phyloP scores from a whole-genome alignment of 2,888 invertebrate genomes.

The Aphidoletes aphidimyza region DNA sequence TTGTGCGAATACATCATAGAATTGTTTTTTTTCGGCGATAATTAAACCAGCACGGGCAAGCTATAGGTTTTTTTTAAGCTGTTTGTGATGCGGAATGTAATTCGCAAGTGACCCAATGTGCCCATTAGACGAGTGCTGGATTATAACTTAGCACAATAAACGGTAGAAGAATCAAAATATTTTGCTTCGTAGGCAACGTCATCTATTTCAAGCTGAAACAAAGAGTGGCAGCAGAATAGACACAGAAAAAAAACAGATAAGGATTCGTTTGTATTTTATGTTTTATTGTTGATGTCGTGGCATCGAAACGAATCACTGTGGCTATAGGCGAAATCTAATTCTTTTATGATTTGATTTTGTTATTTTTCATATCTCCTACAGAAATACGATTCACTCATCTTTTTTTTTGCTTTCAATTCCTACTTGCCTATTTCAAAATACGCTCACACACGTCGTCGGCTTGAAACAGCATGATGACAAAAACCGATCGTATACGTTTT shows the following conservation, averaged over 20 bases:
- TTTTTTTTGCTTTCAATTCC: neutral
- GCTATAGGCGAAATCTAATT: neutral
- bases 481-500: neutral
- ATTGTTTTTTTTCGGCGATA: neutral
- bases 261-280: neutral
- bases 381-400: neutral
- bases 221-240: too few relatives aligned
- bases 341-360: neutral
- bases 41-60: constrained; percentile 15
- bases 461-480: neutral
- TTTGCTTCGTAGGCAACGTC: neutral
- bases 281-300: neutral
- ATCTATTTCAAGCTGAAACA: neutral
- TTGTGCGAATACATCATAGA: too few relatives aligned
- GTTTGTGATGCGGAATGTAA: too few relatives aligned
- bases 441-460: neutral
- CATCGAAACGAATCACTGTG: neutral
- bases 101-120: constrained; percentile 12
- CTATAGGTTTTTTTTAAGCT: neutral
- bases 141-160: neutral
- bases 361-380: neutral
- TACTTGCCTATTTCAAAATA: neutral
- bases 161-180: neutral
- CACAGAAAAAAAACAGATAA: constrained; percentile 6
- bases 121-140: neutral